phyloP scores from a whole-genome alignment of 2,113 vertebrate genomes.

The Clinocottus analis region DNA sequence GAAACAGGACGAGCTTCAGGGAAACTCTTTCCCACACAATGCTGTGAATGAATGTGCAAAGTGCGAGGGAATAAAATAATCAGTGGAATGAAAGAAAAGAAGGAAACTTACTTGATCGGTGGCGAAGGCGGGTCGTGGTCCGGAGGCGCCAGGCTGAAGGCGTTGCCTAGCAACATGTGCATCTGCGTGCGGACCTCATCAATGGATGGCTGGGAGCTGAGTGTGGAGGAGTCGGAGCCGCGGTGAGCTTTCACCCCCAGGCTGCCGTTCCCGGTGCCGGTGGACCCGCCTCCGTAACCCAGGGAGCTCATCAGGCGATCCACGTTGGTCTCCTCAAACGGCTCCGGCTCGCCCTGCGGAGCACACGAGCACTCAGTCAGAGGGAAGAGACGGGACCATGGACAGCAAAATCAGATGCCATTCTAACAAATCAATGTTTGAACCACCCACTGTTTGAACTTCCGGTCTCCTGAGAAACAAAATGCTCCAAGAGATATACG shows the following conservation, averaged over 20 bases:
- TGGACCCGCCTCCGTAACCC: constrained; percentile 84
- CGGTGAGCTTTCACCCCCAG: constrained; percentile 92
- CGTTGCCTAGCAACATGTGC: constrained; percentile 97
- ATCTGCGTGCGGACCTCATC: constrained; percentile 98
- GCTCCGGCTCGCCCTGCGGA: constrained; percentile 92
- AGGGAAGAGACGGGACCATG: neutral
- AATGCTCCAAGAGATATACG: neutral
- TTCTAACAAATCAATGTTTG: neutral
- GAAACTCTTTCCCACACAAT: constrained; percentile 14
- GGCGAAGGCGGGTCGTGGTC: constrained; percentile 85
- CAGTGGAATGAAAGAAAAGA: neutral
- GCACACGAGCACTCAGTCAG: neutral
- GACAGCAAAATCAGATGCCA: neutral
- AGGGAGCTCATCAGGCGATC: constrained; percentile 89
- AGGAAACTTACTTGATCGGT: constrained; percentile 72
- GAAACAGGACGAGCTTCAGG: neutral
- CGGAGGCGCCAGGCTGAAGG: constrained; percentile 94
- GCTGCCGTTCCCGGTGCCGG: constrained; percentile 73
- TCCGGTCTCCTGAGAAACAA: neutral
- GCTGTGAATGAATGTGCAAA: constrained; percentile 39
- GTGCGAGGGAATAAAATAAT: constrained; percentile 20
- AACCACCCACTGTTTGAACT: neutral
- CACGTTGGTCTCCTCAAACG: constrained; percentile 95
- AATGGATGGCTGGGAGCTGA: constrained; percentile 99
- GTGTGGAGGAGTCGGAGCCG: constrained; percentile 96